Percentiles rank a stretch among this genome's conserved stretches.
phyloP scores from a whole-genome alignment of 2,888 invertebrate species.

The Bombylius major region DNA sequence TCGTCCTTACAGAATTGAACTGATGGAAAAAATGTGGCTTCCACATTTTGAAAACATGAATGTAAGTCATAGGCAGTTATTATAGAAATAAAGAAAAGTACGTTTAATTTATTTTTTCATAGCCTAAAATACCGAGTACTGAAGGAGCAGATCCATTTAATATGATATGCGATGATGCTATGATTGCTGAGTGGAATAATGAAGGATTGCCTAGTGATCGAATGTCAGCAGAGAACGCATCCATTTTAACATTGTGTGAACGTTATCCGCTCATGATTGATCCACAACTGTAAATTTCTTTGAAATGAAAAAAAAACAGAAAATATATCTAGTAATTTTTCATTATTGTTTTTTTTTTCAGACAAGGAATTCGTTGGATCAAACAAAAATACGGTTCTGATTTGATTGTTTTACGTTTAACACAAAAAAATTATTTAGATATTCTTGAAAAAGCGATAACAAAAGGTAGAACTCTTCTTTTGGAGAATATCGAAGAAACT shows the following conservation, averaged over 20 bases:
- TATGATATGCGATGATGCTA: conserved; percentile 85
- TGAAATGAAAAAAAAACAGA: too few species aligned
- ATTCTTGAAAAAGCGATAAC: conserved; percentile 61
- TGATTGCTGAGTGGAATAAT: conserved; percentile 89
- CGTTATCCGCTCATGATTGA: conserved; percentile 94
- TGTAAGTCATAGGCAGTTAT: conserved; percentile 30
- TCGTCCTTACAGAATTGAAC: conserved; percentile 62
- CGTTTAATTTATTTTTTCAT: conserved; percentile 12
- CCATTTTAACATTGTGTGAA: conserved; percentile 76
- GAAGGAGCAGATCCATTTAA: conserved; percentile 66
- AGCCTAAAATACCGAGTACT: conserved; percentile 67
- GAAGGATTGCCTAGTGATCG: conserved; percentile 83
- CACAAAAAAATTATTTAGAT: conserved; percentile 73
- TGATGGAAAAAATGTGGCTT: conserved; percentile 68
- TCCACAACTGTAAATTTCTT: conserved; percentile 55
- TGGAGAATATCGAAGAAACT: conserved; percentile 82
- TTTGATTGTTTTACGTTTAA: conserved; percentile 62
- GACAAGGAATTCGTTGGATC: conserved; percentile 90
- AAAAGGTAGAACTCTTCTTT: conserved; percentile 61
- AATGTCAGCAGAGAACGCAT: conserved; percentile 92
- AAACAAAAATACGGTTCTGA: conserved; percentile 68
- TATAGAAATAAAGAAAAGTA: not conserved
- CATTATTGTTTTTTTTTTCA: conserved; percentile 18
- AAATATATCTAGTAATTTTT: not conserved
- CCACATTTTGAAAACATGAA: conserved; percentile 60